A percentile compares a stretch with the other conserved stretches of the same genome.
Conservation (phyloP, 2,888 invertebrate genomes). For the Serripes groenlandicus region DNA sequence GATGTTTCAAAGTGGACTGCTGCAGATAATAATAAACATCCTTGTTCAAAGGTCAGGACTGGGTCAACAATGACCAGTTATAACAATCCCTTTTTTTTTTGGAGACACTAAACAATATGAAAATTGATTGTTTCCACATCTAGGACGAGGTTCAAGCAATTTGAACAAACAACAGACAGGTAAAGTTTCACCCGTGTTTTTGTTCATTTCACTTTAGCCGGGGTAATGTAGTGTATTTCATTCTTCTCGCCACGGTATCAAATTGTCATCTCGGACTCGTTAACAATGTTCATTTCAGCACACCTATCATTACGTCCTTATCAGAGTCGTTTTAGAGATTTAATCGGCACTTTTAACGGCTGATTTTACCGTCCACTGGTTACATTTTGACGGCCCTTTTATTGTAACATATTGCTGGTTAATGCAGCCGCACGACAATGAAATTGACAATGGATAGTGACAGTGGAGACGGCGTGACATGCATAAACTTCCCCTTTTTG, state of each 20-base stretch:
- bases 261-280: conserved; percentile 55
- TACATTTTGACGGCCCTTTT: conserved; percentile 39
- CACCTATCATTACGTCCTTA: conserved; percentile 44
- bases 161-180: background rate
- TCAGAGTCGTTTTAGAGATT: conserved; percentile 19
- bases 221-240: conserved; percentile 49
- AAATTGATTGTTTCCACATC: conserved; percentile 24
- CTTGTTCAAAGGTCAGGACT: too few relatives aligned
- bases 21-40: too few relatives aligned
- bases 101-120: background rate
- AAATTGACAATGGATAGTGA: conserved; percentile 22
- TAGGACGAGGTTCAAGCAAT: background rate
- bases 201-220: conserved; percentile 60
- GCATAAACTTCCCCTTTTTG: too few relatives aligned
- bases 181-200: conserved; percentile 23
- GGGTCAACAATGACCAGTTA: too few relatives aligned
- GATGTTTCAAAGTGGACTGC: too few relatives aligned
- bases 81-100: too few relatives aligned
- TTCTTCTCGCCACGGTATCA: conserved; percentile 46
- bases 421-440: conserved; percentile 15
- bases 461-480: conserved; percentile 6
- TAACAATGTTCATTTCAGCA: conserved; percentile 50
- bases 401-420: conserved; percentile 32
- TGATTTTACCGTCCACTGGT: conserved; percentile 48
- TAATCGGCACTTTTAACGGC: conserved; percentile 29